phyloP scores from a whole-genome alignment of 2,888 invertebrate species.

The Cryptocephalus primarius region DNA sequence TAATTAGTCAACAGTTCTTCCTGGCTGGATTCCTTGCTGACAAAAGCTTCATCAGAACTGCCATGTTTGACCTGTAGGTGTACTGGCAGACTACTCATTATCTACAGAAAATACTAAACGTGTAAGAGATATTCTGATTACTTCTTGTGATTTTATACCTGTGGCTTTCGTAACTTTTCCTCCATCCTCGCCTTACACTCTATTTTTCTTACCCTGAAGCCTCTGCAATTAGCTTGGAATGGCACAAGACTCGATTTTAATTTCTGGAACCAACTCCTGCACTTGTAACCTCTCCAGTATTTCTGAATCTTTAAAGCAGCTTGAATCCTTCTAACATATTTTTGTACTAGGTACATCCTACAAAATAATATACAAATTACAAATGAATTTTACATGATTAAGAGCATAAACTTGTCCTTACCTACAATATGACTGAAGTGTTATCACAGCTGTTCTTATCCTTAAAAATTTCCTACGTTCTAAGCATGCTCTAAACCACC shows the following conservation, averaged over 20 bases:
- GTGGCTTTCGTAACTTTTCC: not conserved
- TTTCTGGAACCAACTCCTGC: slow-evolving; percentile 54
- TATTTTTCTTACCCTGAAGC: slow-evolving; percentile 49
- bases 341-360: slow-evolving; percentile 53
- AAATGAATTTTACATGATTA: too few relatives aligned
- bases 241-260: slow-evolving; percentile 47
- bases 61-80: slow-evolving; percentile 27
- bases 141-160: not conserved
- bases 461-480: slow-evolving; percentile 68
- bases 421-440: slow-evolving; percentile 61
- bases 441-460: slow-evolving; percentile 59
- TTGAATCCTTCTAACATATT: slow-evolving; percentile 41
- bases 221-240: slow-evolving; percentile 66
- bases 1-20: slow-evolving; percentile 34
- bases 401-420: not conserved
- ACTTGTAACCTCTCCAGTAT: slow-evolving; percentile 61
- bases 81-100: slow-evolving; percentile 29
- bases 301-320: slow-evolving; percentile 64
- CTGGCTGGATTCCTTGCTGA: slow-evolving; percentile 44
- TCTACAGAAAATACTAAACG: not conserved
- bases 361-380: not conserved
- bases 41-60: slow-evolving; percentile 42
- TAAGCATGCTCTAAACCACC: slow-evolving; percentile 78
- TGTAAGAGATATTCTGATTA: not conserved
- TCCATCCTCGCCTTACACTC: slow-evolving; percentile 28